Percentiles rank a stretch among this genome's conserved stretches.
Conservation (phyloP, 2,888 invertebrate genomes). For the Cyclophora punctaria region DNA sequence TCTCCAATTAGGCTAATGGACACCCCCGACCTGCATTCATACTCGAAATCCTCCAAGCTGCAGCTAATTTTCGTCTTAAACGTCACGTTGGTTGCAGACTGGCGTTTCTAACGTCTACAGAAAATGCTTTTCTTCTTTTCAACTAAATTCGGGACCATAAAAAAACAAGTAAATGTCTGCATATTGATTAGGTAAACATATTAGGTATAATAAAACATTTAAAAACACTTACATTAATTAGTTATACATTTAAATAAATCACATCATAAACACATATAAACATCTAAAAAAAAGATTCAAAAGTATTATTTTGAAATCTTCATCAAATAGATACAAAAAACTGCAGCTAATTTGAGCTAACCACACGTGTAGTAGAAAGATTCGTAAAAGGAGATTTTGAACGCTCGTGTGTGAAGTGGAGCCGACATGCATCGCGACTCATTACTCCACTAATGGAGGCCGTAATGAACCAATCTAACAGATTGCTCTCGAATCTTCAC, state of each 20-base stretch:
- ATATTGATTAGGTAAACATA: too few species aligned
- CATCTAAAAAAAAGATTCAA: too few species aligned
- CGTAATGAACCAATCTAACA: conserved; percentile 74
- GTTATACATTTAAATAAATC: too few species aligned
- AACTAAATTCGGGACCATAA: too few species aligned
- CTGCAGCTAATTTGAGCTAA: neutral
- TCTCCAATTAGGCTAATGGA: conserved; percentile 76
- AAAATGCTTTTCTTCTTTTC: too few species aligned
- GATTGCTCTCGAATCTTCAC: conserved; percentile 72
- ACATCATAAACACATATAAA: too few species aligned
- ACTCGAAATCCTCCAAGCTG: conserved; percentile 70
- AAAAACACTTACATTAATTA: too few species aligned
- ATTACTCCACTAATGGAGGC: conserved; percentile 71
- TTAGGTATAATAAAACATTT: too few species aligned
- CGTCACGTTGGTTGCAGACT: conserved; percentile 33
- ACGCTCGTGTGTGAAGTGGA: conserved; percentile 39
- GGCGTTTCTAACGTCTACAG: conserved; percentile 16
- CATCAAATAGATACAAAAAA: neutral
- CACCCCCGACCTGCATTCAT: conserved; percentile 69
- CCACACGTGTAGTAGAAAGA: neutral
- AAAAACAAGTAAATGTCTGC: too few species aligned
- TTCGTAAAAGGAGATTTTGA: neutral
- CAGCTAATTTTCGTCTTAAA: conserved; percentile 70
- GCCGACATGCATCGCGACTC: conserved; percentile 67
- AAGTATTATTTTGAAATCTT: neutral